Conservation (phyloP, 1,140 invertebrate genomes). For the Conus betulinus region DNA sequence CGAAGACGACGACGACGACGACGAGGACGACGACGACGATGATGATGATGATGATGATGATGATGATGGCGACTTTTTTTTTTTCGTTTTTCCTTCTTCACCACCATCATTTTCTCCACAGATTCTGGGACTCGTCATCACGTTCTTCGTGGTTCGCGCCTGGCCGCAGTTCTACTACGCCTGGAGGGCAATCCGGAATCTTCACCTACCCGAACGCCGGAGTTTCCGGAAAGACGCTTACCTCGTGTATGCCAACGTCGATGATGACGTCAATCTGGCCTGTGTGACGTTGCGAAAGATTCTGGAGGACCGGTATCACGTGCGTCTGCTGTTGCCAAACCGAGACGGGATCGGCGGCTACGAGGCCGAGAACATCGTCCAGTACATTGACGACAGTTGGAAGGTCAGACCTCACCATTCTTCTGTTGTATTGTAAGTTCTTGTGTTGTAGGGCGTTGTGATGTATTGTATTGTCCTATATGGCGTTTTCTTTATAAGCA, state of each 20-base stretch:
- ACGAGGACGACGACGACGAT: no score
- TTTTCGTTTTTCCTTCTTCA: no score
- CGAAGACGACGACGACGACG: no score
- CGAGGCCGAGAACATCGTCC: not conserved
- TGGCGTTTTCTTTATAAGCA: not conserved
- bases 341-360: not conserved
- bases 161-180: not conserved
- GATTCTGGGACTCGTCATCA: not conserved
- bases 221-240: not conserved
- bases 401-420: not conserved
- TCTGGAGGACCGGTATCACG: not conserved
- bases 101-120: not conserved
- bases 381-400: slow-evolving; percentile 1
- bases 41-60: no score
- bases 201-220: not conserved
- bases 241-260: not conserved
- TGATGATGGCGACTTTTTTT: no score
- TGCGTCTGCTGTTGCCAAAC: not conserved
- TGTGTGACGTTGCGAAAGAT: not conserved
- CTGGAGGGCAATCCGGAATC: not conserved
- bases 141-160: not conserved
- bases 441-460: no score
- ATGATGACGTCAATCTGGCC: slow-evolving; percentile 1
- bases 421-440: no score
- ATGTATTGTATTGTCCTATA: no score